Evolutionary conservation across 2,888 invertebrate species (phyloP), one percentile per base, ranked within the genome.

Genomic region (Agrochola lychnidis): DNA sequence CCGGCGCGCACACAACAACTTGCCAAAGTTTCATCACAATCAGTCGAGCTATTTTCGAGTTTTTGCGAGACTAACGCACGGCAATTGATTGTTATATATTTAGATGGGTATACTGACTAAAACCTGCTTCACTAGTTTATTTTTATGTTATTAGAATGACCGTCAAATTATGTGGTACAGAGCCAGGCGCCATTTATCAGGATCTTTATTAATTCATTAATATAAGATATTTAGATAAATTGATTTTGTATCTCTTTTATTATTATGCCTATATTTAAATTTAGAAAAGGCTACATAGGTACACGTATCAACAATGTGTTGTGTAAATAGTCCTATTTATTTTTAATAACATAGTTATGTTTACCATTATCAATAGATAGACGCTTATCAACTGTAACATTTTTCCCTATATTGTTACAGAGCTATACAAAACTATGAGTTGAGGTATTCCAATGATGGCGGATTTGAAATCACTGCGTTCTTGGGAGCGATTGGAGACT

Each of bases 381-480:
- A 9, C 9, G 40, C 56, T 80, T 69, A 61, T 71, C 56, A 67
- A 51, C 22, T 30, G 53, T 51, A 45, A 36, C 36, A 64, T 64
- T 16, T 83, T 62, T 62, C 25, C 61, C 4, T 76, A 7, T 79
- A 59, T 75, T 72, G 36, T 88, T 89, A 73, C 95, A 99, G 98
- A 90, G 98, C 98, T 78, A 99, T 99, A 91, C 98, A 98, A 94
- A 98, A 98, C 94, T 99, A 98, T 94, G 98, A 98, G 81, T 98
- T 98, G 91, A 97, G 98, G 87, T 98, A 98, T 91, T 98, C 98
- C n/a, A 98, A 98, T 79, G 98, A 98, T 63, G 98, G 98, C 66
- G 98, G 98, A n/a, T 99, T 99, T 92, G 98, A 99, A 94, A 98
- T 98, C 3, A 97, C 98, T 59, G 99, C 99, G 4, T 99, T 99